A percentile compares a stretch with the other conserved stretches of the same genome.
Conservation (phyloP, 23 tunicate species). For the Corella eumyota region DNA sequence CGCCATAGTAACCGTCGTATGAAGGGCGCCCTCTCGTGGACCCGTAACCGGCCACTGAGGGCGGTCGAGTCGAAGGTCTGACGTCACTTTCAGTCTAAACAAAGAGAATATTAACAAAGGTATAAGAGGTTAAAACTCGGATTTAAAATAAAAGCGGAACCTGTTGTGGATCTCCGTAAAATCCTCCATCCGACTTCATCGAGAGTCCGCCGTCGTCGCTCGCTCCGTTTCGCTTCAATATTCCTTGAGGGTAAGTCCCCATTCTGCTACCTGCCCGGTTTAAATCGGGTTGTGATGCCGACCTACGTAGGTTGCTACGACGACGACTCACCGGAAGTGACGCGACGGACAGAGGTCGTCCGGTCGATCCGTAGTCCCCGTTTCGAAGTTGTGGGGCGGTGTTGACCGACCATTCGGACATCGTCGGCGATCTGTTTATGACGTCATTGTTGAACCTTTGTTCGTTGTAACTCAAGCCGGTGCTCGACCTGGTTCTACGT, state of each 20-base stretch:
- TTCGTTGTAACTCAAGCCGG: slow-evolving; percentile 10
- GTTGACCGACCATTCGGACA: slow-evolving; percentile 68
- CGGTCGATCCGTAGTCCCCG: slow-evolving; percentile 1
- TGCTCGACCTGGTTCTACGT: slow-evolving; percentile 48
- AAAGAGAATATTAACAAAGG: not conserved
- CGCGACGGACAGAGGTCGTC: slow-evolving; percentile 22
- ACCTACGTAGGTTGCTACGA: slow-evolving; percentile 35
- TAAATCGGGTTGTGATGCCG: slow-evolving; percentile 68
- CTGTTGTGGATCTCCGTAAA: not conserved
- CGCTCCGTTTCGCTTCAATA: slow-evolving; percentile 35
- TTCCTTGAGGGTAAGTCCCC: slow-evolving; percentile 87
- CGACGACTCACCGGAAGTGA: slow-evolving; percentile 40
- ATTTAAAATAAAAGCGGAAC: not conserved
- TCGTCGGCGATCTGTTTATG: slow-evolving; percentile 38
- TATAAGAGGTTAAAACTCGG: not conserved
- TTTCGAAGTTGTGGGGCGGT: slow-evolving; percentile 63
- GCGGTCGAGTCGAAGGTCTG: slow-evolving; percentile 19
- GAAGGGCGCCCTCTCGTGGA: slow-evolving; percentile 1
- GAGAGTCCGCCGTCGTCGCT: not conserved
- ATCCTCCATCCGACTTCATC: slow-evolving; percentile 3
- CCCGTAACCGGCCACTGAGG: slow-evolving; percentile 15
- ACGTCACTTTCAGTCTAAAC: not conserved
- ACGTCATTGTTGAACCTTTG: not conserved
- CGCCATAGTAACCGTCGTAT: slow-evolving; percentile 7
- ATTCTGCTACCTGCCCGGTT: not conserved